phyloP scores from a whole-genome alignment of 2,888 invertebrate species.

The Eledona agricola region DNA sequence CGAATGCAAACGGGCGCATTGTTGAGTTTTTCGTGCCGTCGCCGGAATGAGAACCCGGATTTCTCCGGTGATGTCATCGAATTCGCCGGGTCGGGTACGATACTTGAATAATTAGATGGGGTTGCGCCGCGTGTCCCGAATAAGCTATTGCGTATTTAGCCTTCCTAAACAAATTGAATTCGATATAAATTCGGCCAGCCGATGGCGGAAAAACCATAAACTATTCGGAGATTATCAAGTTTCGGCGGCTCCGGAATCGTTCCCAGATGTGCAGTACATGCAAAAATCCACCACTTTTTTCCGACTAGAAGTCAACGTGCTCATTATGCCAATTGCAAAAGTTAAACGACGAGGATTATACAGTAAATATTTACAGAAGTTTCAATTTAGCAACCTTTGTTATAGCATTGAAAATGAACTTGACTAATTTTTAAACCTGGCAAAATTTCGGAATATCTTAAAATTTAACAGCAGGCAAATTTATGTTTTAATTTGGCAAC shows the following conservation, averaged over 20 bases:
- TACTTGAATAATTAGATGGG: conserved; percentile 44
- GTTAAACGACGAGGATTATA: no score
- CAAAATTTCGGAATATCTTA: no score
- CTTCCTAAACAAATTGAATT: conserved; percentile 27
- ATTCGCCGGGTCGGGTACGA: conserved; percentile 42
- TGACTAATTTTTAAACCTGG: no score
- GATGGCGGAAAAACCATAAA: conserved; percentile 34
- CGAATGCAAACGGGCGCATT: conserved; percentile 29
- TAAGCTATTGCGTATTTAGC: conserved; percentile 37
- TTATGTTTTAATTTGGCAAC: no score
- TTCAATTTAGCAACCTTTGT: no score
- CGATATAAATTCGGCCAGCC: conserved; percentile 19
- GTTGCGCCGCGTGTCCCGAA: conserved; percentile 38
- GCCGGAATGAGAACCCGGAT: conserved; percentile 39
- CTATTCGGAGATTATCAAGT: conserved; percentile 35
- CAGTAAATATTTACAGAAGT: no score
- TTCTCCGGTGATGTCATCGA: conserved; percentile 40
- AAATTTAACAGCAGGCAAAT: no score
- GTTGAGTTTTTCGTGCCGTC: conserved; percentile 40
- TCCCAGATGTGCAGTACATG: conserved; percentile 37
- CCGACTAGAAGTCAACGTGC: no score
- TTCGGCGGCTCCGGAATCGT: conserved; percentile 31
- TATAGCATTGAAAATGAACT: no score
- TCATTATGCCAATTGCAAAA: no score
- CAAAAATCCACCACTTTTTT: conserved; percentile 33